Conservation (phyloP, 2,888 invertebrate genomes). For the Tenthredo notha region DNA sequence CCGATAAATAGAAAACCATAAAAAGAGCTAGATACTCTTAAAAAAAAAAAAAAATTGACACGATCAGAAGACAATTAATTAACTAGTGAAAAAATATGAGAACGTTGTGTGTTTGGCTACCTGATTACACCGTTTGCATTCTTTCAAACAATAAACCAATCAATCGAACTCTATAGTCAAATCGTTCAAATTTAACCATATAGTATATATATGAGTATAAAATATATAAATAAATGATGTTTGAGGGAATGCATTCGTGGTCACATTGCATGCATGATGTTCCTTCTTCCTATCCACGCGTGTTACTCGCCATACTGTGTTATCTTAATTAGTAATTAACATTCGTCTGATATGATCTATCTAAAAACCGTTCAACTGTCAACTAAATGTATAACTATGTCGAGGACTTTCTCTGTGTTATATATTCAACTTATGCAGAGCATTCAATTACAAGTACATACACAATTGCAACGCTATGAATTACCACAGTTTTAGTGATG, state of each 20-base stretch:
- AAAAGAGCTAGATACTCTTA: not conserved
- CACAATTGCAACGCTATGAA: not conserved
- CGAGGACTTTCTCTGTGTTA: conserved; percentile 6
- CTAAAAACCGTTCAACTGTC: not conserved
- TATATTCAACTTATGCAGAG: not conserved
- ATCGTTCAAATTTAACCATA: not conserved
- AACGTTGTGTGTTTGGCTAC: conserved; percentile 21
- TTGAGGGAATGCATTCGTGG: conserved; percentile 42
- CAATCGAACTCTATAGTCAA: not conserved
- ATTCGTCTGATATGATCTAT: not conserved
- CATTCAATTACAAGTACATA: not conserved
- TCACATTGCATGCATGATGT: conserved; percentile 48
- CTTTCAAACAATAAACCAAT: not conserved
- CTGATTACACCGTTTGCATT: conserved; percentile 17
- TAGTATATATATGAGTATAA: not conserved
- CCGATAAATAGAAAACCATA: not conserved
- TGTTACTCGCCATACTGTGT: conserved; percentile 30
- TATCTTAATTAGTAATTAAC: not conserved
- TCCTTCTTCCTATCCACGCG: conserved; percentile 38
- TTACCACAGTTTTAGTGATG: not conserved
- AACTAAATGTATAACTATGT: conserved; percentile 15
- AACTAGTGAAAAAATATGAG: not conserved
- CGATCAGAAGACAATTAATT: not conserved
- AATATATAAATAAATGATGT: not conserved
- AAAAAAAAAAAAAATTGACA: not conserved